Percentiles rank a stretch among this genome's conserved stretches.
These are phyloP conservation scores for Paramuricea clavata DNA, from an alignment of 92 coral and sea anemone genomes.

Conservation along the genomic window DNA sequence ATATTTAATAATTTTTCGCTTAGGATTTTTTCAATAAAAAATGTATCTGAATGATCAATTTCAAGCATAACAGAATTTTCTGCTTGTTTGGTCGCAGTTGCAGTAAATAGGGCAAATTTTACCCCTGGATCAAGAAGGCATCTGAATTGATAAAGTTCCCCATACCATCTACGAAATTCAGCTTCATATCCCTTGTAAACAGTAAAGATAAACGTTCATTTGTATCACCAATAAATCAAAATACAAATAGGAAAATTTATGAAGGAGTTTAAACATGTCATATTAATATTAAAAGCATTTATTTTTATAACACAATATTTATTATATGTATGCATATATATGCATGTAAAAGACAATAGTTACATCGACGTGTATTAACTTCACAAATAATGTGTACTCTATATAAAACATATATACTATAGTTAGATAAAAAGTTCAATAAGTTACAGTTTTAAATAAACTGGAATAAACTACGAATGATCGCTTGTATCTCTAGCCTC, in stretches of 20 bases:
- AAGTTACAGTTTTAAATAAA: no score
- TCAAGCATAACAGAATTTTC: background rate
- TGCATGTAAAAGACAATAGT: no score
- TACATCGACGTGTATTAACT: no score
- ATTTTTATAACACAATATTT: no score
- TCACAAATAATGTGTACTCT: no score
- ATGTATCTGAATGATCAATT: background rate
- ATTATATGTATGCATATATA: no score
- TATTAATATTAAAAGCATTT: no score
- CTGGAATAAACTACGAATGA: no score
- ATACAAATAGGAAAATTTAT: background rate
- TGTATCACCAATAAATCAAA: background rate
- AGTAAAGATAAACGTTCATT: background rate
- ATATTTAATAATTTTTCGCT: background rate
- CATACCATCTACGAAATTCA: constrained; percentile 27
- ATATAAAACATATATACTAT: no score
- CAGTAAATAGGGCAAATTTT: constrained; percentile 14
- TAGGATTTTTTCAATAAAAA: background rate
- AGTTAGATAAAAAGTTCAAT: no score
- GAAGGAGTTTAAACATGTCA: background rate
- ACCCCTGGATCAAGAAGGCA: constrained; percentile 6
- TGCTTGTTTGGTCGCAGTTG: constrained; percentile 20
- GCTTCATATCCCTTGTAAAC: constrained; percentile 13
- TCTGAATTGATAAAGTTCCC: constrained; percentile 3
- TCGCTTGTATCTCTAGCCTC: no score